Conservation (phyloP, 2,888 invertebrate species). For the Choreutis nemorana region DNA sequence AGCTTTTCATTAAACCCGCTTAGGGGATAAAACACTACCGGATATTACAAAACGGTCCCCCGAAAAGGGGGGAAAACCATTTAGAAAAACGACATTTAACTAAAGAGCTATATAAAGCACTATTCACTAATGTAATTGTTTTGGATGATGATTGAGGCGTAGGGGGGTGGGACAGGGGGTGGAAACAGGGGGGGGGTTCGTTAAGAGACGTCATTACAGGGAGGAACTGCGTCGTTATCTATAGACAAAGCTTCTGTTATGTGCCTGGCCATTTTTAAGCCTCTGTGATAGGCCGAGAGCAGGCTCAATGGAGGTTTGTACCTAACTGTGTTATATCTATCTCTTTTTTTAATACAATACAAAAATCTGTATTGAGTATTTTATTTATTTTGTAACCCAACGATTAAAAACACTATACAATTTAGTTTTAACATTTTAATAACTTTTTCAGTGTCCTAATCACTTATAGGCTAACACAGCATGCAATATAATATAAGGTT, state of each 20-base stretch:
- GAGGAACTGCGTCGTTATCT: constrained; percentile 51
- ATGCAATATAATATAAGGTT: too few relatives aligned
- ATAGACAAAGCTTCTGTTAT: constrained; percentile 49
- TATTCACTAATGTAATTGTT: constrained; percentile 35
- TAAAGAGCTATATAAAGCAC: constrained; percentile 6
- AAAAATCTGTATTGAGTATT: too few relatives aligned
- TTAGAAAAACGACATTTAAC: constrained; percentile 4
- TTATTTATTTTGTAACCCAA: too few relatives aligned
- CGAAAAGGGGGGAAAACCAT: constrained; percentile 4
- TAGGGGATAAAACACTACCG: constrained; percentile 13
- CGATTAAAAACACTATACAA: too few relatives aligned
- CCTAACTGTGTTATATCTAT: too few relatives aligned
- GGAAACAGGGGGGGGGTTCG: constrained; percentile 22
- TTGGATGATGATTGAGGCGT: constrained; percentile 17
- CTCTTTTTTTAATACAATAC: too few relatives aligned
- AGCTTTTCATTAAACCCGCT: too few relatives aligned
- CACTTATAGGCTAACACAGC: too few relatives aligned
- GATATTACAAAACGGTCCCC: constrained; percentile 15
- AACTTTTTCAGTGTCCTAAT: too few relatives aligned
- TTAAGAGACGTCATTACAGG: constrained; percentile 50
- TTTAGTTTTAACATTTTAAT: too few relatives aligned
- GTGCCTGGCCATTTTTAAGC: constrained; percentile 40
- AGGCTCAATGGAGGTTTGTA: too few relatives aligned
- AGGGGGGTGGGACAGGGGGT: constrained; percentile 8
- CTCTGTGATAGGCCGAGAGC: constrained; percentile 17